Evolutionary conservation across 2,113 vertebrate genomes (phyloP), one percentile per base, ranked within the genome.

Genomic region (Abramis brama): DNA sequence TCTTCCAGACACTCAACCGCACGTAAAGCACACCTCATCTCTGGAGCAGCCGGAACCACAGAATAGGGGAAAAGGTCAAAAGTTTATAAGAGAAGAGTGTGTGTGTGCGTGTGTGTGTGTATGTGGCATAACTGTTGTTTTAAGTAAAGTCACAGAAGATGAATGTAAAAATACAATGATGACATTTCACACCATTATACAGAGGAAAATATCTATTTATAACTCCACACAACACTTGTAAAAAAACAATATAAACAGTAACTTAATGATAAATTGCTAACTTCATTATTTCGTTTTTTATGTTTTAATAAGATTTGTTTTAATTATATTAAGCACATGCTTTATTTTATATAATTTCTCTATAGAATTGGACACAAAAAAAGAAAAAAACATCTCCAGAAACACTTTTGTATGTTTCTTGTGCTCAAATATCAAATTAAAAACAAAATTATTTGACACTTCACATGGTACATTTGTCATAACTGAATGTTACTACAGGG

Each of bases 1-100:
- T 99, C 96, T 99, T 99, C 95, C 98, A 99, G 96, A 99, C 98
- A 1, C 96, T 99, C 88, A 99, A 99, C 83, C 97, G 98, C 94
- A 96, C 97, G 79, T 99, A 97, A 96, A 94, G 90, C 50, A 64
- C 36, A 87, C 79, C 36, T 23, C 79, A 60, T 64, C 23, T 64
- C 15, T 83, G 57, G 57, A 86, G 59, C 75, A 17, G 39, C 25
- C 73, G 27, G 64, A 82, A 36, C 64, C 64, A 71, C 39, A 64
- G 30, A 43, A 74, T 52, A 64, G 30, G 57, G 62, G 62, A 89
- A 78, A 82, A 55, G 62, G 59, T 84, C 62, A 82, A 59, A 64
- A 73, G 60, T 68, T 78, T 76, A 88, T 68, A 85, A 75, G 87
- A 86, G 88, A 0, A 55, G 55, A 62, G 2, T 30, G 25, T 68